Evolutionary conservation across 2,888 invertebrate genomes (phyloP), one percentile per base, ranked within the genome.

Genomic region (Troides aeacus): DNA sequence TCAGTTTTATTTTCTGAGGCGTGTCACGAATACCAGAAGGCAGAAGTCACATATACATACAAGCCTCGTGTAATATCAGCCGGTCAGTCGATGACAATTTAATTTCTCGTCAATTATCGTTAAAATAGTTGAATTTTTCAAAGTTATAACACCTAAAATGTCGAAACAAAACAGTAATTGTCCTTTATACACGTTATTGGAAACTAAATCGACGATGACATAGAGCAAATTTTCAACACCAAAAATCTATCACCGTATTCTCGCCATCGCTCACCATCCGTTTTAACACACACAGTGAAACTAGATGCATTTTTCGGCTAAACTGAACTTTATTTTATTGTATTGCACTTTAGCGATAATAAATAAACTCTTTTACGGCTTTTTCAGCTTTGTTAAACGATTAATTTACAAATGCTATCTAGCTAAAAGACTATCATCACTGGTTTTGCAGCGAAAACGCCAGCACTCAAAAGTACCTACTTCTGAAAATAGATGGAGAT

Each of bases 401-500:
- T 88, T 85, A 92, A 92, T 91, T 92, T 93, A 92, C 85, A 90
- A 93, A 90, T 89, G 86, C 87, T 89, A 90, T 85, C 80, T 86
- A 91, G 89, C 90, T 93, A 92, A 90, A 93, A 93, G 93, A 93
- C 93, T 93, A 94, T 89, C 93, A 94, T 93, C 94, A 93, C 94
- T 93, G 92, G 92, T 91, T 93, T 89, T 90, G 94, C 94, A 94
- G 94, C 94, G 90, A 93, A 93, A 92, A 93, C 92, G 92, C 93
- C 92, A 92, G 78, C 89, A 90, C 91, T 89, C 92, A 93, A 92
- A 94, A 94, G 94, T 94, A 94, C 94, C 94, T 94, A 93, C 90
- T 93, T 94, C 94, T 94, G 94, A 94, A 94, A 94, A 94, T 94
- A 94, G 94, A 94, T 94, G 94, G 94, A 94, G 94, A 94, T 93